Base-by-base conservation (phyloP, 2,888 invertebrate genomes). In the Scaptomyza parva region DNA sequence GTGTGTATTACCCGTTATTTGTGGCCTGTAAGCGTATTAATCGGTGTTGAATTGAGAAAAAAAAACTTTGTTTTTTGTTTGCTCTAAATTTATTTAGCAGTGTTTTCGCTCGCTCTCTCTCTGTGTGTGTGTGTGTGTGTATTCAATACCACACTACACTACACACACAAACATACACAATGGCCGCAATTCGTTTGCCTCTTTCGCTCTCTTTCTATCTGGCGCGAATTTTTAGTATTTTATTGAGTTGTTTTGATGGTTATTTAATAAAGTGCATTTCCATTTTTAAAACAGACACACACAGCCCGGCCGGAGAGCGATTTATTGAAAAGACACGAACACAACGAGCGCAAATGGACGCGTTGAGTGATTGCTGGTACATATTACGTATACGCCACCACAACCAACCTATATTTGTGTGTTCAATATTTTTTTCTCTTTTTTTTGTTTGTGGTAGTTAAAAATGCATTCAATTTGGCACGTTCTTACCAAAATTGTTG, bases 181-280 rank as follows among this genome's bases (percentile, higher is more conserved):
- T 39, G 22, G 2, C 69, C 74, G 52, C 78, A 60, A 71, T 77
- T 82, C 69, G 75, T 65, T 66, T 54, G 57, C 58, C 35, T 52
- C 74, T 47, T 48, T 2, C 40, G 4, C 40, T 18, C 33, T 50
- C 37, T 62, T 70, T 45, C 51, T 35, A 5, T 35, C 14, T n/a
- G n/a, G 3, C 55, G 61, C 51, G 65, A 83, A 83, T 83, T 76
- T 70, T 76, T 70, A 84, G 84, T 72, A 76, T 85, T 86, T 88
- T 80, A 88, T 85, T 88, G 87, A 88, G 86, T 86, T 88, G 81
- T 78, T 80, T 73, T 76, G 84, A 85, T 88, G 88, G 74, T 68
- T 78, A 74, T 85, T 83, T 88, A 85, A 85, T 85, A 84, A 88
- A 85, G 78, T 88, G 88, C 76, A 78, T 64, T 88, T 87, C 65